phyloP scores from a whole-genome alignment of 1,140 invertebrate species.

The Hylaeus volcanicus region DNA sequence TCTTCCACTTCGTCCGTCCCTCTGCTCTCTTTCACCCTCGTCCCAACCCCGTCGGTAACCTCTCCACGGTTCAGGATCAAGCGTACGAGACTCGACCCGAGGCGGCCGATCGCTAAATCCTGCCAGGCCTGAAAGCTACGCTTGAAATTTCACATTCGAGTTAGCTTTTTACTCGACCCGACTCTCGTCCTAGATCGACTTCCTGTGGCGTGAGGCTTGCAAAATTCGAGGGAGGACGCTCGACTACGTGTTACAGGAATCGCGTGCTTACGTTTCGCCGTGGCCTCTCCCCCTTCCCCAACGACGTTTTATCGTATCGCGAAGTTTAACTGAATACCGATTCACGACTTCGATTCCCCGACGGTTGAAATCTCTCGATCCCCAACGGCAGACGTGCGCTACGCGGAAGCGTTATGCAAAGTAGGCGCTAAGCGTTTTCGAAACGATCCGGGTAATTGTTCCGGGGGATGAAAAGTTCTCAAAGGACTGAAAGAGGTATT shows the following conservation, averaged over 20 bases:
- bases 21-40: background rate
- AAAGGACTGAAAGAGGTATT: background rate
- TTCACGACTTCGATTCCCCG: constrained; percentile 25
- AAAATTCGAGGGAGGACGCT: constrained; percentile 45
- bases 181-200: constrained; percentile 54
- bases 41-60: background rate
- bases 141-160: constrained; percentile 66
- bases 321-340: constrained; percentile 32
- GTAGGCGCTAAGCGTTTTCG: background rate
- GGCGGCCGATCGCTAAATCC: constrained; percentile 64
- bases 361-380: background rate
- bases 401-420: constrained; percentile 6
- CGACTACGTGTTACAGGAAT: constrained; percentile 38
- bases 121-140: constrained; percentile 44
- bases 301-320: constrained; percentile 6
- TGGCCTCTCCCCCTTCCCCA: constrained; percentile 20
- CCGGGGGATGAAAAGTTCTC: background rate
- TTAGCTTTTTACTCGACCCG: constrained; percentile 63
- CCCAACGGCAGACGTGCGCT: background rate
- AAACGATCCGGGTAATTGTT: constrained; percentile 20
- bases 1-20: constrained; percentile 50
- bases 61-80: constrained; percentile 52
- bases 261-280: constrained; percentile 54
- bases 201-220: constrained; percentile 59
- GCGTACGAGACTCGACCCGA: constrained; percentile 54